A percentile compares a stretch with the other conserved stretches of the same genome.
Evolutionary conservation across 2,888 invertebrate genomes (phyloP).

Genomic region (Cheiracanthium punctorium): DNA sequence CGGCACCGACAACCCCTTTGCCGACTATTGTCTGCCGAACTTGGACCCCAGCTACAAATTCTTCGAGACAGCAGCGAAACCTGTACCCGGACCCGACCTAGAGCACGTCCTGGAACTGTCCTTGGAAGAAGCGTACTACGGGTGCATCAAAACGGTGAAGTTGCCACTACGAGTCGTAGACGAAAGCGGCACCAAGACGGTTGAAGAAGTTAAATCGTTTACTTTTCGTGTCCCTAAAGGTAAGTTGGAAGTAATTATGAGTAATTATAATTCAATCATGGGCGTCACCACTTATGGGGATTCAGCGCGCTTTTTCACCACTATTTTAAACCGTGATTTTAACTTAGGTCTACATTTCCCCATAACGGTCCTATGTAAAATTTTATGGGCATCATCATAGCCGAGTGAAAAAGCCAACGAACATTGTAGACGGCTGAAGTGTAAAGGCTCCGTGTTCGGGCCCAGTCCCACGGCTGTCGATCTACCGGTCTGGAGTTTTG

Average conservation of each 20-base stretch:
- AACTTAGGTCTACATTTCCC: no score
- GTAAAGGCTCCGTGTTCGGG: no score
- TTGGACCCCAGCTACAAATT: constrained; percentile 52
- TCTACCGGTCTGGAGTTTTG: no score
- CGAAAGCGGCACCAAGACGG: constrained; percentile 24
- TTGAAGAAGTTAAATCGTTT: constrained; percentile 21
- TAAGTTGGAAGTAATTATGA: not conserved
- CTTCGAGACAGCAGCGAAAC: constrained; percentile 23
- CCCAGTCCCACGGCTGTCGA: no score
- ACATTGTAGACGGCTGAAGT: no score
- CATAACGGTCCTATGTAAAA: no score
- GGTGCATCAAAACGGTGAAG: constrained; percentile 37
- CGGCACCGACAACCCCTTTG: constrained; percentile 53
- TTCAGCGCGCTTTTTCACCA: no score
- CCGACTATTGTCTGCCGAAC: constrained; percentile 44
- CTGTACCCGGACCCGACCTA: constrained; percentile 16
- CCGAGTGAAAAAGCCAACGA: no score
- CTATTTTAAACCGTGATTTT: no score
- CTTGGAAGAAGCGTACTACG: constrained; percentile 49
- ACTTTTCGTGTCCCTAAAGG: constrained; percentile 50
- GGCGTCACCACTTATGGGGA: no score
- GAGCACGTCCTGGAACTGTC: constrained; percentile 17
- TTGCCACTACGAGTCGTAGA: constrained; percentile 33
- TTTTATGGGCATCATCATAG: no score
- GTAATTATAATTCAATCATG: no score